Conservation (phyloP, 2,888 invertebrate genomes). For the Chromoteleia sp. region DNA sequence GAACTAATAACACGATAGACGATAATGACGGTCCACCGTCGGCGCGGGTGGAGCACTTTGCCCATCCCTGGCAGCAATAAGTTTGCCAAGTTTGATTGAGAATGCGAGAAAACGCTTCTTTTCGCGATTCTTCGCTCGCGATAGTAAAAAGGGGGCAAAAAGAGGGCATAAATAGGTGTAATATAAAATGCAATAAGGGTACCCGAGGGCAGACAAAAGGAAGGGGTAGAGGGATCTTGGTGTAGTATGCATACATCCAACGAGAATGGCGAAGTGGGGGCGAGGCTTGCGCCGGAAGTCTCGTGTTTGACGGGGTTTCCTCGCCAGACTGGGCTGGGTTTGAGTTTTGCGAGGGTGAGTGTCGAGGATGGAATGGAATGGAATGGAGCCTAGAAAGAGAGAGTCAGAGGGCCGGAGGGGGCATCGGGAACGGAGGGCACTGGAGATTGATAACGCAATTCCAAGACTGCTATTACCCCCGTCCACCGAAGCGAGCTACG, state of each 20-base stretch:
- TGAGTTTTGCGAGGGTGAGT: conserved; percentile 72
- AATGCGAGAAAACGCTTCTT: conserved; percentile 71
- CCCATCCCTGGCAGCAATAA: conserved; percentile 64
- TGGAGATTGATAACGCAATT: conserved; percentile 85
- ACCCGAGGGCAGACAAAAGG: conserved; percentile 70
- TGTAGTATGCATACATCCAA: conserved; percentile 77
- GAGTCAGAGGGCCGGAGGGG: conserved; percentile 72
- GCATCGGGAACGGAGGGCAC: conserved; percentile 79
- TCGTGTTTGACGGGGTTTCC: conserved; percentile 79
- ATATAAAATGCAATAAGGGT: conserved; percentile 83
- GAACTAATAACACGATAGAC: conserved; percentile 79
- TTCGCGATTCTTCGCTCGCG: conserved; percentile 60
- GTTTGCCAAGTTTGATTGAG: conserved; percentile 70
- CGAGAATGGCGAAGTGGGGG: conserved; percentile 72
- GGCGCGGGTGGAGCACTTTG: conserved; percentile 53
- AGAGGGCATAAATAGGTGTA: conserved; percentile 76
- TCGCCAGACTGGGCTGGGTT: conserved; percentile 74
- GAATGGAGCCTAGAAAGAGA: conserved; percentile 79
- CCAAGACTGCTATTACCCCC: conserved; percentile 85
- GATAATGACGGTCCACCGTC: conserved; percentile 73
- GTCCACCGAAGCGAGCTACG: conserved; percentile 80
- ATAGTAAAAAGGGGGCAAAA: conserved; percentile 70
- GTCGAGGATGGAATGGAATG: conserved; percentile 88
- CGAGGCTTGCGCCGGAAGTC: conserved; percentile 76
- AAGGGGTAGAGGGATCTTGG: conserved; percentile 49